Evolutionary conservation across 2,113 vertebrate genomes (phyloP), one percentile per base, ranked within the genome.

Genomic region (Emberiza fucata): DNA sequence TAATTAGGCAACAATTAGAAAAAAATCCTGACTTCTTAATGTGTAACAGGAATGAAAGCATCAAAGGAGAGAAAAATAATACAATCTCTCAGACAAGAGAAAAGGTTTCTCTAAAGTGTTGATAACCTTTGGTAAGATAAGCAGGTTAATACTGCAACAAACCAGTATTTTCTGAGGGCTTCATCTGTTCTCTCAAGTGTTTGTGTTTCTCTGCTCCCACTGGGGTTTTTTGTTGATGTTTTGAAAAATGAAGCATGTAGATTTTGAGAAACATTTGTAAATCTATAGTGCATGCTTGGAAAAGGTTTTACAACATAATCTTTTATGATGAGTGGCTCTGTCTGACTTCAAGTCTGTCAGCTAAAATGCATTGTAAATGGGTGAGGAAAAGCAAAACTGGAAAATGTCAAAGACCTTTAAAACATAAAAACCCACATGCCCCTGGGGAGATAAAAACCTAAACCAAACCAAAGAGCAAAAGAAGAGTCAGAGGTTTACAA

Each of bases 1-100:
- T 97, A 97, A 98, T 98, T 97, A 97, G 89, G 45, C 86, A 95
- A 93, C 76, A 92, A 94, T 79, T 90, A 88, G 71, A 73, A 70
- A 96, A 96, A 96, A 96, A 80, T n/a, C 59, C 28, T 86, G 54
- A 33, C 24, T 63, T 44, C 57, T 91, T 70, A 76, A 11, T 60
- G 81, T 8, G 5, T 35, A 95, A 51, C 85, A 96, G n/a, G 21
- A 94, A 94, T 81, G 81, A 93, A 53, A 94, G 13, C 68, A 92
- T 56, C 66, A 48, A 29, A 35, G 50, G 22, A 83, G 68, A 86
- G 90, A 83, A 57, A 57, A 56, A 66, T 90, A 75, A 54, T 47
- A 83, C 19, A 63, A n/a, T 54, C 76, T 57, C 8, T 81, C 57
- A 63, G 39, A 75, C 61, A 14, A 75, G 31, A 31, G 21, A 83